Conservation (phyloP, 2,113 vertebrate genomes). For the Syngnathus scovelli region DNA sequence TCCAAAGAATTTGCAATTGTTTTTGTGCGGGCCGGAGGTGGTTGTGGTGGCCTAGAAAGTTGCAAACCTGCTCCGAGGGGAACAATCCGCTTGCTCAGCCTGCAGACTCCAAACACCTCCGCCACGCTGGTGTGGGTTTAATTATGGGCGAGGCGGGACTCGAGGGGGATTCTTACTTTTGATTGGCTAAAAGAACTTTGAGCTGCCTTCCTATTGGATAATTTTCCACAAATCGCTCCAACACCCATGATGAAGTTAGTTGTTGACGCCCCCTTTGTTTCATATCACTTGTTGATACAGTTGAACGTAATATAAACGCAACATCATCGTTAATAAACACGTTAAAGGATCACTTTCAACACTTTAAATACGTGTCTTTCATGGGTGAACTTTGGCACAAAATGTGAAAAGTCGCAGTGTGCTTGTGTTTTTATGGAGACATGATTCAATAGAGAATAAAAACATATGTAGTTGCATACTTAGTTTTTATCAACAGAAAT, state of each 20-base stretch:
- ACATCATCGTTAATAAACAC: neutral
- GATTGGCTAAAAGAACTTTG: constrained; percentile 36
- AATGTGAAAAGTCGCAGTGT: neutral
- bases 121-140: constrained; percentile 62
- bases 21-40: constrained; percentile 2
- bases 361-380: neutral
- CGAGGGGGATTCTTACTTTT: constrained; percentile 7
- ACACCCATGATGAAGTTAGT: constrained; percentile 5
- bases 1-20: constrained; percentile 21
- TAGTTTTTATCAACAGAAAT: too few species aligned
- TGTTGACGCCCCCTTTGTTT: constrained; percentile 35
- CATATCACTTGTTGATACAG: constrained; percentile 10
- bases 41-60: constrained; percentile 23
- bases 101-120: constrained; percentile 41
- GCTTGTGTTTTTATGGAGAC: neutral
- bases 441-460: neutral
- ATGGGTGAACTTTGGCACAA: neutral
- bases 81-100: constrained; percentile 7
- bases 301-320: neutral
- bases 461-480: neutral
- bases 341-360: neutral
- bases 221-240: constrained; percentile 43
- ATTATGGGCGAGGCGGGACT: constrained; percentile 38
- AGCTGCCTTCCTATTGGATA: constrained; percentile 42
- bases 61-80: constrained; percentile 3